Base-by-base conservation (phyloP, 2,797 vertebrate genomes). In the Hyperoplus immaculatus region DNA sequence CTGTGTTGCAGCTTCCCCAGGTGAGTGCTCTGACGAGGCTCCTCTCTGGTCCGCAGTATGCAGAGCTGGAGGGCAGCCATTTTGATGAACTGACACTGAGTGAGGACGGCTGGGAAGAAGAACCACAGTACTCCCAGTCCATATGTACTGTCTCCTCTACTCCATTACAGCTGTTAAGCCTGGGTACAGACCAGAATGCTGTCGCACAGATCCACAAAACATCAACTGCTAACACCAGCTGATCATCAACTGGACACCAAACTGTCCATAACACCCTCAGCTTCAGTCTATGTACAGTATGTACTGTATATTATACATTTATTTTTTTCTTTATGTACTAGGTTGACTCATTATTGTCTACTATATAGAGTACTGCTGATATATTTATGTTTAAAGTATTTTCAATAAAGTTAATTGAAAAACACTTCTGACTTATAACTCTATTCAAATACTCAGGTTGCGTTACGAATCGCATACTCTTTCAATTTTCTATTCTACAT, bases 1-100 rank as follows among this genome's bases (percentile, higher is more conserved):
- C 91, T 0, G 81, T 95, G 18, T 87, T 89, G 10, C 88, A 92
- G 79, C 88, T 96, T 46, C 94, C 87, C 2, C 93, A 90, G 77
- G 85, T 95, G 69, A 90, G 50, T 12, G 84, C 74, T 1, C 3
- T 93, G 47, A 45, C 94, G 47, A 78, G 54, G 59, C 86, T 94
- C 53, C 93, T 96, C 11, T 80, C 78, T 2, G 82, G 89, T 3
- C 86, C 74, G 1, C 57, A 57, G 7, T 88, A 91, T 1, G 21
- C 72, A 1, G 83, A 81, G 4, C 77, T 90, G 42, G 81, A 84
- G 10, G 87, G 87, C 1, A 1, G 77, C 6, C 14, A 43, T 38
- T 49, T 87, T 10, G 87, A 82, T 51, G 87, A 94, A 41, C 57
- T 89, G 64, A 74, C 74, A 0, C 58, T 83, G 8, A 42, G 47